Evolutionary conservation across 2,888 invertebrate genomes (phyloP).

Genomic region (Agrotis ipsilon): DNA sequence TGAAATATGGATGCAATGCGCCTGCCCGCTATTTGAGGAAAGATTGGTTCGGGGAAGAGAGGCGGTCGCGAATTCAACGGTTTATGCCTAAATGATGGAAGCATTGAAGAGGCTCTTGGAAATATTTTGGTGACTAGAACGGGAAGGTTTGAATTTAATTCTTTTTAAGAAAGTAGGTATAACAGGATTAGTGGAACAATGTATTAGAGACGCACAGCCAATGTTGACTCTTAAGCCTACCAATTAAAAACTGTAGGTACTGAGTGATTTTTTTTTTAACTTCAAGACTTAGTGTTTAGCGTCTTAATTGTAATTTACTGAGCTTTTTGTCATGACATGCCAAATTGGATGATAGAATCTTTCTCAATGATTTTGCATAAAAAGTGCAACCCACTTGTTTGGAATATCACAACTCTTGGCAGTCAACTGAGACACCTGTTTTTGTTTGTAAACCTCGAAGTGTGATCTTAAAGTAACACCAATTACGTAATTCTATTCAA

Average conservation of each 20-base stretch:
- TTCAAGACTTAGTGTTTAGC: no score
- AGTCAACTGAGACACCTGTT: constrained; percentile 20
- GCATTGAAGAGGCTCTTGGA: not conserved
- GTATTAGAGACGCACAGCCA: no score
- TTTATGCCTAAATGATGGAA: constrained; percentile 46
- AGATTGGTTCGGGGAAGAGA: constrained; percentile 61
- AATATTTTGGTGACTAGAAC: not conserved
- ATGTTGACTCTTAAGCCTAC: no score
- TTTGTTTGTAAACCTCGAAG: constrained; percentile 10
- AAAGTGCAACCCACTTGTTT: constrained; percentile 11
- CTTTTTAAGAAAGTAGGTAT: no score
- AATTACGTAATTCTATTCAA: constrained; percentile 13
- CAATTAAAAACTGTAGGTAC: no score
- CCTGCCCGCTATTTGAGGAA: constrained; percentile 73
- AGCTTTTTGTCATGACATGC: not conserved
- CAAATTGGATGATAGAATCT: not conserved
- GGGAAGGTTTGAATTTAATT: no score
- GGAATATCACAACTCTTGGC: constrained; percentile 8
- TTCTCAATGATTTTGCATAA: not conserved
- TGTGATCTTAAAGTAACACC: constrained; percentile 21
- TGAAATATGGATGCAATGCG: constrained; percentile 85
- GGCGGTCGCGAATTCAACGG: constrained; percentile 10
- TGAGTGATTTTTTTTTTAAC: no score
- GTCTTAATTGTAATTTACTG: no score
- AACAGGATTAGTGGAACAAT: no score